Percentiles rank a stretch among this genome's conserved stretches.
Evolutionary conservation across 2,888 invertebrate genomes (phyloP).

Genomic region (Troides oblongomaculatus): DNA sequence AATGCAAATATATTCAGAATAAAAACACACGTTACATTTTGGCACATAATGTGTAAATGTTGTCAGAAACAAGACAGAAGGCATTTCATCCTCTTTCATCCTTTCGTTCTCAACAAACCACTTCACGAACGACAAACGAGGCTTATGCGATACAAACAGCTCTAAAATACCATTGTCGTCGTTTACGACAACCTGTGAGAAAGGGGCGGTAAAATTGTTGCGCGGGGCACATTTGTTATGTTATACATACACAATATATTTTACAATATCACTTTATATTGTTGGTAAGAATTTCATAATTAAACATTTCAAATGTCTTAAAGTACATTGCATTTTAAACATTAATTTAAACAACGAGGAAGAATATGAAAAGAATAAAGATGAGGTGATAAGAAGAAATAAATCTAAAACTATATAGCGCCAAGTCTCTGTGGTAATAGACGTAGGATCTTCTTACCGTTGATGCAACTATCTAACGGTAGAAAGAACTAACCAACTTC

Average conservation of each 20-base stretch:
- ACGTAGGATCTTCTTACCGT: no score
- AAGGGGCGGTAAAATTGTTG: slow-evolving; percentile 6
- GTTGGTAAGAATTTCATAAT: no score
- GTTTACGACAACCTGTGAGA: slow-evolving; percentile 14
- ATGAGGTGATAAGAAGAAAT: no score
- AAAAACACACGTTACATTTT: slow-evolving; percentile 5
- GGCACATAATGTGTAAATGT: slow-evolving; percentile 15
- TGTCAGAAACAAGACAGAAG: slow-evolving; percentile 11
- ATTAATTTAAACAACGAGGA: no score
- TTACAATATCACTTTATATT: neutral
- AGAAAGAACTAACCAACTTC: no score
- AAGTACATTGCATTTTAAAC: no score
- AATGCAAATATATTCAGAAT: slow-evolving; percentile 2
- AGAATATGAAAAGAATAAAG: no score
- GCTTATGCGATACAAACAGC: slow-evolving; percentile 20
- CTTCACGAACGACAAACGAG: slow-evolving; percentile 20
- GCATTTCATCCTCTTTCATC: slow-evolving; percentile 15
- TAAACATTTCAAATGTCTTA: no score
- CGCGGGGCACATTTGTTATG: neutral
- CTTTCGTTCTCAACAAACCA: slow-evolving; percentile 16
- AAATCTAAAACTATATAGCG: no score
- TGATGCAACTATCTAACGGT: no score
- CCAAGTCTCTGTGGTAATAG: no score
- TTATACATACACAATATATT: neutral
- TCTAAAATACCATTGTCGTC: slow-evolving; percentile 20